phyloP scores from a whole-genome alignment of 2,797 vertebrate genomes.

The Orestias chungarensis region DNA sequence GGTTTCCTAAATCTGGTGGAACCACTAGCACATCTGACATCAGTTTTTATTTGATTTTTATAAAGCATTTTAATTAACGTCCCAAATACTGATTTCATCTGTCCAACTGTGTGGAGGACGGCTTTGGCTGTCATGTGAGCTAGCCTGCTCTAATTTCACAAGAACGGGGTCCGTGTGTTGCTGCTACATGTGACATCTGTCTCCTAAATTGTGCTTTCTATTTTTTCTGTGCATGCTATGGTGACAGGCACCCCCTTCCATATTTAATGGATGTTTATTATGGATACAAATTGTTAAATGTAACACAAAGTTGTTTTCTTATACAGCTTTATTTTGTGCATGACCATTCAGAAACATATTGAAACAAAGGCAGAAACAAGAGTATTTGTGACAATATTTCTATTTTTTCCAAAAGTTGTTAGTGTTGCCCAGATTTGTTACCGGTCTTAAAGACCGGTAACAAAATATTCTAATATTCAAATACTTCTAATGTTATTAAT shows the following conservation, averaged over 20 bases:
- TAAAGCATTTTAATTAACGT: neutral
- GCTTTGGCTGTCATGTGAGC: neutral
- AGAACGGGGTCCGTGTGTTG: neutral
- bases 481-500: neutral
- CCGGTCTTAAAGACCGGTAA: too few species aligned
- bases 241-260: neutral
- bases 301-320: neutral
- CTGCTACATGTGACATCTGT: neutral
- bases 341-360: too few species aligned
- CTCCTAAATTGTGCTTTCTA: neutral
- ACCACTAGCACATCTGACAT: neutral
- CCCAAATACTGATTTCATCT: neutral
- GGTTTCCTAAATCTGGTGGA: neutral
- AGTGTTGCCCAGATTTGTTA: too few species aligned
- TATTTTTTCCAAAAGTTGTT: too few species aligned
- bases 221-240: neutral
- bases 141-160: neutral
- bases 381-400: too few species aligned
- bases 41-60: neutral
- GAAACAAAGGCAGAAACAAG: too few species aligned
- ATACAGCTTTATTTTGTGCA: neutral
- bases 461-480: neutral
- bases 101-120: neutral
- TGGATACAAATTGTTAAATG: neutral
- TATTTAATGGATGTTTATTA: neutral